These are phyloP conservation scores for Chrosomus eos DNA, from an alignment of 2,797 vertebrate genomes.

Conservation along the genomic window DNA sequence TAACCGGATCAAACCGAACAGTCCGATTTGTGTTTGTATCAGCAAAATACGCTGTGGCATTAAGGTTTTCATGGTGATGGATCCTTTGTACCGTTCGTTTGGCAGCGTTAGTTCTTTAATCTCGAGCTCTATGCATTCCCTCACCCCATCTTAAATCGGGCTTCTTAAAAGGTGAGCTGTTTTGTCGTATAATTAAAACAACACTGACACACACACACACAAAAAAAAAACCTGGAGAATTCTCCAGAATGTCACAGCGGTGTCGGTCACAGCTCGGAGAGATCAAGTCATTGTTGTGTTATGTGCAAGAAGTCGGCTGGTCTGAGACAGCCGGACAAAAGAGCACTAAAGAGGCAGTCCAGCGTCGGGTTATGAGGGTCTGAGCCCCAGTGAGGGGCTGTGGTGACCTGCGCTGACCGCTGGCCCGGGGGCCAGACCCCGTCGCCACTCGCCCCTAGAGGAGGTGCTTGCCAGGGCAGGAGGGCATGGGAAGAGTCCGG, in stretches of 20 bases:
- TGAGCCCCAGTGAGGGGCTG: constrained; percentile 77
- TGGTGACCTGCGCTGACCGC: constrained; percentile 86
- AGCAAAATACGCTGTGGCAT: constrained; percentile 11
- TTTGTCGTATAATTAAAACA: constrained; percentile 21
- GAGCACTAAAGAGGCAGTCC: constrained; percentile 81
- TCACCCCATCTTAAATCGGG: constrained; percentile 19
- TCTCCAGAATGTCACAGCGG: constrained; percentile 8
- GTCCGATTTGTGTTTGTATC: constrained; percentile 11
- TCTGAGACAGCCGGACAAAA: constrained; percentile 83
- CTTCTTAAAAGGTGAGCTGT: constrained; percentile 17
- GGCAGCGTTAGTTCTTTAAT: constrained; percentile 6
- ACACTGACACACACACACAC: background rate
- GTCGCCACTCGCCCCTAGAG: constrained; percentile 82
- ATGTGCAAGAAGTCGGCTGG: constrained; percentile 67
- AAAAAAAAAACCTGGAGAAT: background rate
- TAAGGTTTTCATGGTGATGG: constrained; percentile 14
- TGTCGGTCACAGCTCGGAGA: constrained; percentile 51
- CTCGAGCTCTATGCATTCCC: constrained; percentile 16
- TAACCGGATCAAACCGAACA: background rate
- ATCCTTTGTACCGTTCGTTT: constrained; percentile 30
- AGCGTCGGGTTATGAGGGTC: constrained; percentile 76
- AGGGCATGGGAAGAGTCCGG: constrained; percentile 84
- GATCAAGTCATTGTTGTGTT: constrained; percentile 76
- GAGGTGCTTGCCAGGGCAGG: constrained; percentile 87
- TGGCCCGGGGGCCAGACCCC: constrained; percentile 78